These are phyloP conservation scores for Osmerus mordax DNA, from an alignment of 2,113 vertebrate genomes.

Conservation along the genomic window DNA sequence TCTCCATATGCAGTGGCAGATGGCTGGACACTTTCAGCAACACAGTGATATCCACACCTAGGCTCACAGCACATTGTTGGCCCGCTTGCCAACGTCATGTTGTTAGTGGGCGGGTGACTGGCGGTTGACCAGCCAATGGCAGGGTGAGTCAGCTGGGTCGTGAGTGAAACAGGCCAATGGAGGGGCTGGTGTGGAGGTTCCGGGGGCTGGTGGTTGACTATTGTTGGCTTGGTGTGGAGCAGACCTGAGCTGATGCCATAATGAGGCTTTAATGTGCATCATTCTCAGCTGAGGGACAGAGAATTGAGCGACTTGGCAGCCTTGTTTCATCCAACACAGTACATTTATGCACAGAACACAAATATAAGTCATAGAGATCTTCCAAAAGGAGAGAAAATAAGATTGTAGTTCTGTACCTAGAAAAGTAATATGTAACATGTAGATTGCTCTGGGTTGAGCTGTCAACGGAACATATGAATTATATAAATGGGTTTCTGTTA, in stretches of 20 bases:
- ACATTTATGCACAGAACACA: not conserved
- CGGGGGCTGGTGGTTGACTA: not conserved
- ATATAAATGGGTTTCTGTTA: conserved; percentile 17
- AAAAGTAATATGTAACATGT: conserved; percentile 10
- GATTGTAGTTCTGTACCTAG: not conserved
- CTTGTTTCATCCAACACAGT: not conserved
- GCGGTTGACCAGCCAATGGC: conserved; percentile 16
- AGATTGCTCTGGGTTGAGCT: conserved; percentile 20
- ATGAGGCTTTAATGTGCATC: not conserved
- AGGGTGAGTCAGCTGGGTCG: conserved; percentile 7
- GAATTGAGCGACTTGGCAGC: no score
- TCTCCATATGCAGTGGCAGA: conserved; percentile 44
- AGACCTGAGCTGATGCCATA: not conserved
- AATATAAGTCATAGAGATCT: conserved; percentile 11
- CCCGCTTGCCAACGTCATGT: conserved; percentile 18
- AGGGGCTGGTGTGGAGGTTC: not conserved
- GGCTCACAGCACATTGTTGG: conserved; percentile 15
- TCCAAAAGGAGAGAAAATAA: not conserved
- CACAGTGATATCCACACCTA: conserved; percentile 27
- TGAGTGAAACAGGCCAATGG: conserved; percentile 4
- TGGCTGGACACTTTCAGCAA: conserved; percentile 35
- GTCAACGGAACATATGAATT: conserved; percentile 23
- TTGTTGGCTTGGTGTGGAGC: not conserved
- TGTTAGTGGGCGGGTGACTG: conserved; percentile 23
- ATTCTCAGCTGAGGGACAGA: no score